These are phyloP conservation scores for Nycticebus coucang DNA, from an alignment of 2,113 vertebrate species.

Conservation along the genomic window DNA sequence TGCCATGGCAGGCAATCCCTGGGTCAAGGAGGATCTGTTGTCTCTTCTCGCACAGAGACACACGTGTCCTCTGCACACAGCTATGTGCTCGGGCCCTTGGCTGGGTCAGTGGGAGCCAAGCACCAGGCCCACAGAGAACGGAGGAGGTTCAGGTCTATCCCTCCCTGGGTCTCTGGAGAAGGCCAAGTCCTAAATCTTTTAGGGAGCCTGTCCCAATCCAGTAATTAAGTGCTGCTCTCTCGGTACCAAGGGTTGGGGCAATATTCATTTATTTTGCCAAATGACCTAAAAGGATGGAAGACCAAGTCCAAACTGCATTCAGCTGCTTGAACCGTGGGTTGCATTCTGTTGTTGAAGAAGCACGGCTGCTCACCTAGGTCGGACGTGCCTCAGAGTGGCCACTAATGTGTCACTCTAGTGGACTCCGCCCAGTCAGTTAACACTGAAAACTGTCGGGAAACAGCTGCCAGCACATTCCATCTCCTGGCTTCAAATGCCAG, in stretches of 20 bases:
- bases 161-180: neutral
- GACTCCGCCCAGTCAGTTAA: neutral
- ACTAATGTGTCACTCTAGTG: neutral
- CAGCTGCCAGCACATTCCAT: neutral
- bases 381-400: neutral
- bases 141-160: fast-evolving
- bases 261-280: neutral
- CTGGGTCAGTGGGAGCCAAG: neutral
- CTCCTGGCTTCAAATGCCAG: neutral
- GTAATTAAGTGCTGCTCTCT: neutral
- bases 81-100: neutral
- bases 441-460: neutral
- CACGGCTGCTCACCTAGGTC: neutral
- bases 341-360: neutral
- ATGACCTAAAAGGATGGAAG: neutral
- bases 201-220: neutral
- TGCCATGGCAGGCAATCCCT: neutral
- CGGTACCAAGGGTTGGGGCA: neutral
- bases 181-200: neutral
- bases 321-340: neutral
- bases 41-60: neutral
- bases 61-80: neutral
- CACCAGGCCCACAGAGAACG: neutral
- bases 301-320: neutral
- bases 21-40: neutral